These are phyloP conservation scores for Coregonus suidteri DNA, from an alignment of 2,797 vertebrate genomes.

Conservation along the genomic window DNA sequence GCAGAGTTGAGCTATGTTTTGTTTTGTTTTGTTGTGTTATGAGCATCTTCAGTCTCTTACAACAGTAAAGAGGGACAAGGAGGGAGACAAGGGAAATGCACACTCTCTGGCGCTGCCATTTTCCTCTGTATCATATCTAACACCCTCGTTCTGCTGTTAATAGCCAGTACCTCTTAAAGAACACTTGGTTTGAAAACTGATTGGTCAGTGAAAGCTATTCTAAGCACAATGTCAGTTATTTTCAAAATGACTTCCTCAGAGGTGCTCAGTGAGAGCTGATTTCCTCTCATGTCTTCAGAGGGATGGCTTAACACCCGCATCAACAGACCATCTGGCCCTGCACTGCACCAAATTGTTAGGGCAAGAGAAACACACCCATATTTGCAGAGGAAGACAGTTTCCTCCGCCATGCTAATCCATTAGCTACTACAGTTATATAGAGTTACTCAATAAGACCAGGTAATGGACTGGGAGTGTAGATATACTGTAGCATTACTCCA, in stretches of 20 bases:
- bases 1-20: background rate
- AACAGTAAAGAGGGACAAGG: background rate
- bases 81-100: slow-evolving; percentile 19
- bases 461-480: background rate
- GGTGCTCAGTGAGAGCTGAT: slow-evolving; percentile 2
- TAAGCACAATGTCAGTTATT: background rate
- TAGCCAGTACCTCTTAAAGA: background rate
- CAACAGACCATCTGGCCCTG: slow-evolving; percentile 37
- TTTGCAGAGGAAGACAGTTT: slow-evolving; percentile 21
- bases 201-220: background rate
- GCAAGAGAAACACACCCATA: slow-evolving; percentile 10
- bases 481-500: slow-evolving; percentile 5
- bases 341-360: slow-evolving; percentile 33
- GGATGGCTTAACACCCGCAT: slow-evolving; percentile 25
- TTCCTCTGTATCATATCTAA: slow-evolving; percentile 29
- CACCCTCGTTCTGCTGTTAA: background rate
- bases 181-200: background rate
- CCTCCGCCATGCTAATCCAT: slow-evolving; percentile 47
- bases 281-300: background rate
- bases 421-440: slow-evolving; percentile 46
- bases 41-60: slow-evolving; percentile 3
- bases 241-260: slow-evolving; percentile 18
- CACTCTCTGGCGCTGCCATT: slow-evolving; percentile 8
- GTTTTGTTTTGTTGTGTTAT: background rate
- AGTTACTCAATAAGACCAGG: slow-evolving; percentile 34